phyloP scores from a whole-genome alignment of 2,113 vertebrate species.

The Corythaeola cristata region DNA sequence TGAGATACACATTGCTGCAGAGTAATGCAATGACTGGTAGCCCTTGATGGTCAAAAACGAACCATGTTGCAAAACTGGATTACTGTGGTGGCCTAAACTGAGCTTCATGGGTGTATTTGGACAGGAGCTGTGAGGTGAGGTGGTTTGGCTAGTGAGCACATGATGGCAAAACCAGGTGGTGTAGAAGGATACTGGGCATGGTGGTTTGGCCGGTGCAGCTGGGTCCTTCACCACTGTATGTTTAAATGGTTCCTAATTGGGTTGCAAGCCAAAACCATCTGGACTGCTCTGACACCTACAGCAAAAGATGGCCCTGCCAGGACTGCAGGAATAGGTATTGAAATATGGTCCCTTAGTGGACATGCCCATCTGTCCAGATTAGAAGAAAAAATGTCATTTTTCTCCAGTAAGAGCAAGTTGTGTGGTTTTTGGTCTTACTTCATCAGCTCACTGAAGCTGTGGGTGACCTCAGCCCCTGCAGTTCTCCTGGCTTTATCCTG shows the following conservation, averaged over 20 bases:
- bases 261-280: neutral
- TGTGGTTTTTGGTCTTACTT: neutral
- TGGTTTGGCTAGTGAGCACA: neutral
- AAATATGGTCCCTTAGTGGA: neutral
- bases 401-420: neutral
- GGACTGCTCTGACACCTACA: neutral
- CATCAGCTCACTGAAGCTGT: neutral
- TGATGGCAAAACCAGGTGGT: accelerated
- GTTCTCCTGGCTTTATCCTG: neutral
- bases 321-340: neutral
- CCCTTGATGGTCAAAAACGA: neutral
- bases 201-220: neutral
- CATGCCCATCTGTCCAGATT: neutral
- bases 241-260: neutral
- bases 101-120: neutral
- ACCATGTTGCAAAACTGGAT: neutral
- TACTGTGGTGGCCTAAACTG: neutral
- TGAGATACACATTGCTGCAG: neutral
- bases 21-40: neutral
- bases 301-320: neutral
- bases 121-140: neutral
- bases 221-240: accelerated
- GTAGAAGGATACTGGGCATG: neutral
- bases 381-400: neutral
- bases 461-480: accelerated